phyloP scores from a whole-genome alignment of 1,140 invertebrate genomes.

The Lordiphosa mommai region DNA sequence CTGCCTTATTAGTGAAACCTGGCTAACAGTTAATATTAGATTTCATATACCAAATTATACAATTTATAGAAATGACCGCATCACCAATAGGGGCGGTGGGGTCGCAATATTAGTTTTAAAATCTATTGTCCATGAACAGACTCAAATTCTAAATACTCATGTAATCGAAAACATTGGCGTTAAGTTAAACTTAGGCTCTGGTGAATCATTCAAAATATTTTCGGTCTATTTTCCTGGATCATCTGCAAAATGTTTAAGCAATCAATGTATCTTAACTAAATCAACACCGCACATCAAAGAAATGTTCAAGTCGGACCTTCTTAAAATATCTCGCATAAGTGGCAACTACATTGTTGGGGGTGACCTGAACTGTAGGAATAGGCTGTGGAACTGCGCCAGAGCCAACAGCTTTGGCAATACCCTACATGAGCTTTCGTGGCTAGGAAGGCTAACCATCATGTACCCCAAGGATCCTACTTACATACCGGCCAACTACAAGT shows the following conservation, averaged over 20 bases:
- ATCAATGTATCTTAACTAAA: background rate
- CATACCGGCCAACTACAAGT: constrained; percentile 6
- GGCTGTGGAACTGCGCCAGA: constrained; percentile 1
- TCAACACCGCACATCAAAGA: background rate
- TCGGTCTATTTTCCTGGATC: background rate
- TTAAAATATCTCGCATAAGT: background rate
- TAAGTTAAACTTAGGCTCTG: background rate
- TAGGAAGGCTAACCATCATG: constrained; percentile 9
- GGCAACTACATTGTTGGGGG: background rate
- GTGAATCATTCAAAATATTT: background rate
- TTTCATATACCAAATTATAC: background rate
- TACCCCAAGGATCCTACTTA: constrained; percentile 9
- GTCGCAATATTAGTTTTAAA: background rate
- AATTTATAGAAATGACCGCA: constrained; percentile 1
- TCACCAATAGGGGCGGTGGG: background rate
- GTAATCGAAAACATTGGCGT: background rate
- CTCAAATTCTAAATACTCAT: background rate
- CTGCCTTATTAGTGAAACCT: background rate
- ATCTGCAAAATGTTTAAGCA: background rate
- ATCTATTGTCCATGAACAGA: background rate
- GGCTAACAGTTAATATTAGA: background rate
- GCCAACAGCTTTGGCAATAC: constrained; percentile 11
- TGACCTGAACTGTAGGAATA: background rate
- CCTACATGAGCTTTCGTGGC: background rate
- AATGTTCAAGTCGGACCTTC: background rate